These are phyloP conservation scores for Lepeophtheirus salmonis DNA, from an alignment of 1,140 invertebrate species.

Conservation along the genomic window DNA sequence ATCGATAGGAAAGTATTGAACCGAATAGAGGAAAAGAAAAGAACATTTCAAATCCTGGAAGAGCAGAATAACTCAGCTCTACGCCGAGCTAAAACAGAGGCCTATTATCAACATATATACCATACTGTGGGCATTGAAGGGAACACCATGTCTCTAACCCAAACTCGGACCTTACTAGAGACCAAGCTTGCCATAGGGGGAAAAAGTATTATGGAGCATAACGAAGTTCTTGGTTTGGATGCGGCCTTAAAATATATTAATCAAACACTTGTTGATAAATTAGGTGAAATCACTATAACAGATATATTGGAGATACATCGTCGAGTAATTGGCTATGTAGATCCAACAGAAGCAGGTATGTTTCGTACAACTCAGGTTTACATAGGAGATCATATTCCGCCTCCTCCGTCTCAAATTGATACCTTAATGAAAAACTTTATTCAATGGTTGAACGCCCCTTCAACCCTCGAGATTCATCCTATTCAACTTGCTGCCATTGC, in stretches of 20 bases:
- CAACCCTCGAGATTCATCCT: constrained; percentile 43
- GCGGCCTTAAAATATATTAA: constrained; percentile 89
- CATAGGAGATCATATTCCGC: constrained; percentile 75
- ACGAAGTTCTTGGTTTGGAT: constrained; percentile 84
- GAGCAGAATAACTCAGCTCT: constrained; percentile 50
- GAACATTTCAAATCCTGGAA: constrained; percentile 56
- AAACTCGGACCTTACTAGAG: constrained; percentile 78
- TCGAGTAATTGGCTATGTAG: constrained; percentile 77
- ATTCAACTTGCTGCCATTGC: constrained; percentile 79
- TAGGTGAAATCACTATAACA: constrained; percentile 48
- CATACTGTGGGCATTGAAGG: constrained; percentile 94
- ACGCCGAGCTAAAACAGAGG: constrained; percentile 70
- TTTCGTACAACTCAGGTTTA: constrained; percentile 66
- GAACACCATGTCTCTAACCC: constrained; percentile 82
- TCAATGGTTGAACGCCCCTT: constrained; percentile 42
- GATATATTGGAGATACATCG: constrained; percentile 84
- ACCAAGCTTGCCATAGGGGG: constrained; percentile 65
- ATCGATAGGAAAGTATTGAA: constrained; percentile 57
- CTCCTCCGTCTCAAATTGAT: constrained; percentile 54
- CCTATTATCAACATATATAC: constrained; percentile 82
- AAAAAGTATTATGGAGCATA: constrained; percentile 87
- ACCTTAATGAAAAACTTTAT: constrained; percentile 69
- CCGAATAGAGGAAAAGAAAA: constrained; percentile 65
- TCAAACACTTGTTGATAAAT: constrained; percentile 46
- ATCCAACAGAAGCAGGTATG: constrained; percentile 62